Base-by-base conservation (phyloP, 2,797 vertebrate genomes). In the Hippopotamyrus pictus region DNA sequence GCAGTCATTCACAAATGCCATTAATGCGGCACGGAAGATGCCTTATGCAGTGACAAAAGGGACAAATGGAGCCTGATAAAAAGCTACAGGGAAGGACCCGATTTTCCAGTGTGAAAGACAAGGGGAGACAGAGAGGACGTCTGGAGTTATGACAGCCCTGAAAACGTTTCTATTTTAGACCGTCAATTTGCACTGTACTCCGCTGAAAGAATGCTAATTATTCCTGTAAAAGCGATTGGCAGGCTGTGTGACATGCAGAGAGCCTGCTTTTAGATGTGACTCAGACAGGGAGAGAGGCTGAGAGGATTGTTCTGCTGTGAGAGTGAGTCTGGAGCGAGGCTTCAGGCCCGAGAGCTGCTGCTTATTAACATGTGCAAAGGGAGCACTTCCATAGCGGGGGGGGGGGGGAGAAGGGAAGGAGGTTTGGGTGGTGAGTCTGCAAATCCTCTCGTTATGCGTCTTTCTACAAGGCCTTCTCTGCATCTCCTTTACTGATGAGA, bases 171-270 rank as follows among this genome's bases (percentile, higher is more conserved):
- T 41, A 79, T 79, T 79, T 79, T 79, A 79, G 73, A 79, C 37
- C 19, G 73, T 79, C 73, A 79, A 79, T 79, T 79, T 79, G 73
- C 73, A 79, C 73, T 44, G 73, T 41, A 44, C 41, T 79, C 19
- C 17, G 7, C 41, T 79, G 73, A 79, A 79, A 79, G 73, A 79
- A 79, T 44, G 73, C 73, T 79, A 79, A 79, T 79, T 79, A 79
- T 79, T 46, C 29, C 41, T n/a, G 73, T 79, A 19, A 79, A 44
- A 41, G 37, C 33, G 37, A 44, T 79, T 79, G 73, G 41, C 73
- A 79, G 73, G 37, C 33, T 44, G 41, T 44, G 37, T 44, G 73
- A 41, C 73, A 44, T n/a, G 73, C 37, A 44, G 73, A 44, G 33
- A 79, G 41, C 73, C 73, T 46, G 73, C 73, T 79, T 79, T 79